These are phyloP conservation scores for Sebastes minor DNA, from an alignment of 2,797 vertebrate genomes.

Conservation along the genomic window DNA sequence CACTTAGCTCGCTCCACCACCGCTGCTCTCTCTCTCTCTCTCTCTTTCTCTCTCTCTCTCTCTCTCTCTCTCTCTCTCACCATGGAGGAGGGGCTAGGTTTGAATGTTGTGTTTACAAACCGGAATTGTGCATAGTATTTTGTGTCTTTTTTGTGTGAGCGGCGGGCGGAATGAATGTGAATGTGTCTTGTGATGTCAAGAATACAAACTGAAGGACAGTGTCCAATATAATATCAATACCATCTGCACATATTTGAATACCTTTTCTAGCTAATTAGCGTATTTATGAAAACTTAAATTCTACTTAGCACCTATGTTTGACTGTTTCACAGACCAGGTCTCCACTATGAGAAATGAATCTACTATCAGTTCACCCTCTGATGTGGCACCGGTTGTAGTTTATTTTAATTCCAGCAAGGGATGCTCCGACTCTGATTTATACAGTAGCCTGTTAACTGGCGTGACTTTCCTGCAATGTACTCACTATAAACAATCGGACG, in stretches of 20 bases:
- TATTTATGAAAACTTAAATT: neutral
- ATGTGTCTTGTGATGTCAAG: neutral
- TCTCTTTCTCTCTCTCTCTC: too few relatives aligned
- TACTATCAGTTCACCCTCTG: neutral
- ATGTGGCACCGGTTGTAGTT: neutral
- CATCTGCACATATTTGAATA: neutral
- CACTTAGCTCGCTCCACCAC: too few relatives aligned
- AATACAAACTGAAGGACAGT: neutral
- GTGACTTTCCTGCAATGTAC: too few relatives aligned
- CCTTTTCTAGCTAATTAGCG: neutral
- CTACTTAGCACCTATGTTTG: neutral
- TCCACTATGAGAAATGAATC: neutral
- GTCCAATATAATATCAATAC: neutral
- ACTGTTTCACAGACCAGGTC: neutral
- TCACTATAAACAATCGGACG: too few relatives aligned
- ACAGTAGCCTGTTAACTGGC: neutral
- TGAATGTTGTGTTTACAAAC: too few relatives aligned
- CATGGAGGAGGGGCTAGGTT: too few relatives aligned
- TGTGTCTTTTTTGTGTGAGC: too few relatives aligned
- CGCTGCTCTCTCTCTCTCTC: too few relatives aligned
- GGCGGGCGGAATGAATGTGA: too few relatives aligned
- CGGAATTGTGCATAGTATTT: too few relatives aligned
- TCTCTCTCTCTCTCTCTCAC: too few relatives aligned
- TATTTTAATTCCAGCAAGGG: constrained; percentile 2
- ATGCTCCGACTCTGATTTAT: neutral